phyloP scores from a whole-genome alignment of 2,888 invertebrate genomes.

The Dryococelus australis region DNA sequence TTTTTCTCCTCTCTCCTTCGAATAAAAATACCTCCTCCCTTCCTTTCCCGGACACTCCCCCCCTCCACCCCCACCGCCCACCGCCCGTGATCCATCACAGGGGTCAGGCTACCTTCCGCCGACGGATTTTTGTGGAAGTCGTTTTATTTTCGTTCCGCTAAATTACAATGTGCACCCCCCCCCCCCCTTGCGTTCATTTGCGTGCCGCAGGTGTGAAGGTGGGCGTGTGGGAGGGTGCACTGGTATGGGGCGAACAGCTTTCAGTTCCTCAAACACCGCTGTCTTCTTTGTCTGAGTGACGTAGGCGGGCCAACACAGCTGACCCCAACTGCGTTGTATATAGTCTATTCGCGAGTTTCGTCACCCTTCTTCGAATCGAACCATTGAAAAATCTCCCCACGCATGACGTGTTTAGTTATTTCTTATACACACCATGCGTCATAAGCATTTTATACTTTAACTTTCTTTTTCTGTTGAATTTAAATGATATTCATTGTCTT shows the following conservation, averaged over 20 bases:
- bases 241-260: background rate
- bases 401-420: too few species aligned
- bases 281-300: background rate
- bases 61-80: too few species aligned
- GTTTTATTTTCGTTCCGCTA: conserved; percentile 16
- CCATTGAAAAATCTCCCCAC: too few species aligned
- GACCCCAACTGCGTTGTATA: too few species aligned
- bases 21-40: background rate
- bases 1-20: background rate
- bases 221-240: background rate
- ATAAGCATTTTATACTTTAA: too few species aligned
- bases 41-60: background rate
- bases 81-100: background rate
- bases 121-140: background rate
- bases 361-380: too few species aligned
- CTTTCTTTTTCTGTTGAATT: too few species aligned
- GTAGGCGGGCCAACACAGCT: background rate
- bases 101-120: conserved; percentile 1
- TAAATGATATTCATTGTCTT: too few species aligned
- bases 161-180: background rate
- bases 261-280: background rate
- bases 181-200: background rate
- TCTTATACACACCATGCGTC: too few species aligned
- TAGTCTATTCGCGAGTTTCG: too few species aligned
- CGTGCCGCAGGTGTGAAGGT: background rate